These are phyloP conservation scores for Charina bottae DNA, from an alignment of 2,113 vertebrate species.

Conservation along the genomic window DNA sequence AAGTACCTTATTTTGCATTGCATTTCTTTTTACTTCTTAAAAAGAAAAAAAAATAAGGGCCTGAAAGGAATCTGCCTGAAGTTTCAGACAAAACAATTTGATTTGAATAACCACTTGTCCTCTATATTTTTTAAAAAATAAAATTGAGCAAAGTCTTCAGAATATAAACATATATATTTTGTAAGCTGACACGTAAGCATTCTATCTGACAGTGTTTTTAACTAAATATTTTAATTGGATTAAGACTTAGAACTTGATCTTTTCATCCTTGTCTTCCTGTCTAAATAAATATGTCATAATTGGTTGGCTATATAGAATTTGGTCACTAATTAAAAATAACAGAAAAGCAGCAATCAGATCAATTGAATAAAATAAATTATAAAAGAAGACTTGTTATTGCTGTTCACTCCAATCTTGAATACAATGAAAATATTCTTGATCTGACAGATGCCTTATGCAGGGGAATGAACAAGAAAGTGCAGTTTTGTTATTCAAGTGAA, in stretches of 20 bases:
- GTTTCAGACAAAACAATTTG: not conserved
- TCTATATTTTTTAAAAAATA: not conserved
- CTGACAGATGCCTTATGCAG: not conserved
- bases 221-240: not conserved
- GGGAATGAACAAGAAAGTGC: not conserved
- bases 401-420: not conserved
- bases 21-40: conserved; percentile 37
- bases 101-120: not conserved
- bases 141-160: conserved; percentile 3
- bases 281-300: not conserved
- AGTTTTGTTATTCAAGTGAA: not conserved
- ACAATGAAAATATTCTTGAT: not conserved
- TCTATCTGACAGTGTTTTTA: not conserved
- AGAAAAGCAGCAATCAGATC: not conserved
- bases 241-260: not conserved
- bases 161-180: not conserved
- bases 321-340: not conserved
- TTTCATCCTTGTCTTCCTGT: not conserved
- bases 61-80: not conserved
- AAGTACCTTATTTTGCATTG: conserved; percentile 66
- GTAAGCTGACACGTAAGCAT: not conserved
- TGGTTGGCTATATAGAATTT: not conserved
- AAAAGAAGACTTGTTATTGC: not conserved
- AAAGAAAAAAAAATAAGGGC: conserved; percentile 7
- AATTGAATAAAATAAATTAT: not conserved